These are phyloP conservation scores for Aphrophora alni DNA, from an alignment of 2,888 invertebrate species.

Conservation along the genomic window DNA sequence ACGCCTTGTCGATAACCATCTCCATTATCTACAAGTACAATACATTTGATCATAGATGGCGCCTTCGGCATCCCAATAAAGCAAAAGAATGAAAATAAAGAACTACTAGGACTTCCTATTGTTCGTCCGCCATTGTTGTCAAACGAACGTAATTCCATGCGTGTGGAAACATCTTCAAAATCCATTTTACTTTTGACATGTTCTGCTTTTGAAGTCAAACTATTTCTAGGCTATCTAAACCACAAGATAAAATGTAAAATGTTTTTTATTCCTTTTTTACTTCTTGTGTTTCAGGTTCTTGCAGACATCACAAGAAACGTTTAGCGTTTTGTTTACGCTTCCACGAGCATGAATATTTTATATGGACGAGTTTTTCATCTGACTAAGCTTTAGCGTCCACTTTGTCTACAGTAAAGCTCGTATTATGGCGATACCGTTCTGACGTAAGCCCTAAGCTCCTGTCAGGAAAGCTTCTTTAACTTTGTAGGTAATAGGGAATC, in stretches of 20 bases:
- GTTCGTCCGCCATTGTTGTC: not conserved
- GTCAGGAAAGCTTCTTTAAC: not conserved
- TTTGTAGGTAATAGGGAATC: not conserved
- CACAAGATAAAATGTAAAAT: not conserved
- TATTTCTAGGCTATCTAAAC: not conserved
- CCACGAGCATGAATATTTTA: not conserved
- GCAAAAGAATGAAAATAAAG: not conserved
- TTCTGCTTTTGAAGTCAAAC: not conserved
- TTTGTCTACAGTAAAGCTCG: not conserved
- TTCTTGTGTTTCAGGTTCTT: not conserved
- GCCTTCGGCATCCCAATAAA: not conserved
- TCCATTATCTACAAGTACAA: constrained; percentile 9
- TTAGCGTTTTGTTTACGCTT: constrained; percentile 1
- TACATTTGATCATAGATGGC: constrained; percentile 9
- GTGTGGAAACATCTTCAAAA: not conserved
- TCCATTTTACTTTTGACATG: not conserved
- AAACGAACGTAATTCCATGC: not conserved
- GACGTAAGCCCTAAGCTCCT: not conserved
- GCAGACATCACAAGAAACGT: not conserved
- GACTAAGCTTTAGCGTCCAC: not conserved
- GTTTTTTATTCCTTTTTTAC: not conserved
- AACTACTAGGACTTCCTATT: not conserved
- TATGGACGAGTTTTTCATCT: not conserved
- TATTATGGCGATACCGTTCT: not conserved
- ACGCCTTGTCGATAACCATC: not conserved